Base-by-base conservation (phyloP, 2,888 invertebrate genomes). In the Dryobota labecula region DNA sequence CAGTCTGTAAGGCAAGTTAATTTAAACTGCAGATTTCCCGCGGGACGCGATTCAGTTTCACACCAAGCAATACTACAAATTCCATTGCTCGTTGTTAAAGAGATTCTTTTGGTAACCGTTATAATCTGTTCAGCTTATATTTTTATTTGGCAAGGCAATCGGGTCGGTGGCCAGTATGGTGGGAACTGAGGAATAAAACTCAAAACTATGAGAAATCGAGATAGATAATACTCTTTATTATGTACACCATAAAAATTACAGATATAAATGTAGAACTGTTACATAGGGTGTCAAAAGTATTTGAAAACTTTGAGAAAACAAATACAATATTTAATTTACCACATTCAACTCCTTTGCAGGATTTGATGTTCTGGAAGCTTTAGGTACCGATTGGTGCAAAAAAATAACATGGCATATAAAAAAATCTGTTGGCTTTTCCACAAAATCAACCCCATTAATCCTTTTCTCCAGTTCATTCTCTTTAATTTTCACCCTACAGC, bases 1-100 rank as follows among this genome's bases (percentile, higher is more conserved):
- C 54, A 65, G 64, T 54, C 73, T 69, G 73, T 43, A 53, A 67
- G 65, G 64, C 67, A 47, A 72, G 63, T 71, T 84, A 72, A 79
- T 84, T 84, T 76, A 61, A 70, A 60, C 67, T 63, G 68, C 49
- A 73, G 63, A 85, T 85, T 84, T 86, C 84, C 84, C 82, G 1
- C 1, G 84, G 60, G 84, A 57, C 6, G 8, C 36, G 18, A 63
- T 67, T 62, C 58, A 38, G 73, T 53, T 69, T 60, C 43, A 41
- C 38, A 51, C 51, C 24, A 47, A 47, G 78, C 68, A 73, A 73
- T 79, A 51, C 61, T 79, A 73, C 60, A 78, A 62, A 79, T 82
- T 65, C 51, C 58, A 78, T 51, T 43, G 54, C 51, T 36, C 53
- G n/a, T 49, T 75, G 36, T 53, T 80, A 9, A n/a, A 76, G 13